Percentiles rank a stretch among this genome's conserved stretches.
phyloP scores from a whole-genome alignment of 2,888 invertebrate species.

The Tetropium fuscum region DNA sequence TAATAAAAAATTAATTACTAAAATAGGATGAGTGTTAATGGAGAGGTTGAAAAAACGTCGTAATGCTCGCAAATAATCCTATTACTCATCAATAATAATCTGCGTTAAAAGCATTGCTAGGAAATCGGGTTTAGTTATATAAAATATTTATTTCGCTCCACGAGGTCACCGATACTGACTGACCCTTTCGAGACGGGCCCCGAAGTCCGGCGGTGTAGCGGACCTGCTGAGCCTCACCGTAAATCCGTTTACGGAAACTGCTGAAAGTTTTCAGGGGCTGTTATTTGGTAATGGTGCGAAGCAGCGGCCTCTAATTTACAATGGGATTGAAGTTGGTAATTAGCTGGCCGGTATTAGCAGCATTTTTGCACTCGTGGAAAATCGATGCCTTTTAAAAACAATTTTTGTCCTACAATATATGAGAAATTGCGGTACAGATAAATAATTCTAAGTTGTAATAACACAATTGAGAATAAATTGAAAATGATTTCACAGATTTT shows the following conservation, averaged over 20 bases:
- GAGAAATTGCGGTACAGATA: too few species aligned
- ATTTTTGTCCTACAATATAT: too few species aligned
- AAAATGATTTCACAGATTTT: too few species aligned
- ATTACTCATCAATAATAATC: slow-evolving; percentile 61
- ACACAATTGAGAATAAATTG: too few species aligned
- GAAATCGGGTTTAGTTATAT: slow-evolving; percentile 63
- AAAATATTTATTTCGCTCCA: slow-evolving; percentile 59
- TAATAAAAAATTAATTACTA: slow-evolving; percentile 47
- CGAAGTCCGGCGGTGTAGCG: slow-evolving; percentile 7
- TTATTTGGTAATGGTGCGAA: slow-evolving; percentile 28
- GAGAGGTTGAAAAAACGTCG: slow-evolving; percentile 42
- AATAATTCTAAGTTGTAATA: too few species aligned
- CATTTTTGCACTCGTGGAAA: too few species aligned
- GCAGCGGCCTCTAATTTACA: slow-evolving; percentile 32
- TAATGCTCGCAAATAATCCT: slow-evolving; percentile 49
- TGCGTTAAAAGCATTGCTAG: slow-evolving; percentile 59
- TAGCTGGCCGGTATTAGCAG: slow-evolving; percentile 21
- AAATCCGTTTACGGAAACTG: slow-evolving; percentile 24
- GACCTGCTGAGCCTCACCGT: slow-evolving; percentile 12
- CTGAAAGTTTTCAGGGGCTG: slow-evolving; percentile 16
- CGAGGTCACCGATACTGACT: slow-evolving; percentile 41
- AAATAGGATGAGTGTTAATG: slow-evolving; percentile 46
- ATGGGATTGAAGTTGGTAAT: slow-evolving; percentile 30
- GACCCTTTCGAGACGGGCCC: slow-evolving; percentile 14
- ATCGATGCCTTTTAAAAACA: too few species aligned